Base-by-base conservation (phyloP, 2,888 invertebrate genomes). In the Rhagonycha lutea region DNA sequence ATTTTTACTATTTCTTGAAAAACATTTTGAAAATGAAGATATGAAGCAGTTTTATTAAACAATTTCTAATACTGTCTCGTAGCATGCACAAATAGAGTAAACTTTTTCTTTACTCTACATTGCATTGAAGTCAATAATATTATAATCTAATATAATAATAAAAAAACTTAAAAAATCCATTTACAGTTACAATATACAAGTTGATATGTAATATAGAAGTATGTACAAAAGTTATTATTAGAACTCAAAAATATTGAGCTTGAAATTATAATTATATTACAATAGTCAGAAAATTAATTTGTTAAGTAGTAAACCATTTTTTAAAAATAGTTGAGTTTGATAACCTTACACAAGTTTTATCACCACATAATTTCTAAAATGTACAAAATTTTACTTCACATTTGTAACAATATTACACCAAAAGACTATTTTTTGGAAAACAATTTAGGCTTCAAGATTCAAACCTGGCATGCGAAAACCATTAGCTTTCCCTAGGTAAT, bases 141-240 rank as follows among this genome's bases (percentile, higher is more conserved):
- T 18, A 32, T 70, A 71, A 47, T 47, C 47, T 47, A 47, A 65
- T 29, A 65, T 14, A 47, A 68, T 26, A 18, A 26, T 67, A 67
- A 29, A 61, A 24, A 68, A 72, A 72, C 18, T 72, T 32, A 72
- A 68, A 72, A 68, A 68, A 47, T 65, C 14, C 61, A 68, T 73
- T 76, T 76, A 76, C 76, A 73, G 65, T 67, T 65, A 76, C 73
- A 70, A 73, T 73, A 76, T 76, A 76, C 76, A 73, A 76, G 76
- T 47, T 76, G 76, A 76, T 76, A 76, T 76, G 76, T 76, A 73
- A 70, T 70, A 29, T 76, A 76, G 72, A 76, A 73, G 70, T 76
- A 76, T 65, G 63, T 65, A 65, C 63, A 65, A 26, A 18, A 65
- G 47, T 47, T 47, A 47, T 47, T 47, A 47, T 5, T 47, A 47